Conservation (phyloP, 2,888 invertebrate genomes). For the Dinocampus coccinellae region DNA sequence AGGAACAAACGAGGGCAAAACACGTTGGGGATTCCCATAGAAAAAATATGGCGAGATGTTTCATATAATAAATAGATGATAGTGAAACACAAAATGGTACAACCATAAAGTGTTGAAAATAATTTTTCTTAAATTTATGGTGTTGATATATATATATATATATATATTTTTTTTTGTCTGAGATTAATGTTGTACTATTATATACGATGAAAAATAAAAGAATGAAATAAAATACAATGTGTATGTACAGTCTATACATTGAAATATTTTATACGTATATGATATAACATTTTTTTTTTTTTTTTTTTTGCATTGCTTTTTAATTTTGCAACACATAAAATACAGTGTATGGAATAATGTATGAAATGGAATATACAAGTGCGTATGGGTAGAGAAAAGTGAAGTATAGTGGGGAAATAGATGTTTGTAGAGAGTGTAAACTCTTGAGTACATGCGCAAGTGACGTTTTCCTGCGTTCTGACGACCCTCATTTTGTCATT, state of each 20-base stretch:
- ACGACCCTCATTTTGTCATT: slow-evolving; percentile 28
- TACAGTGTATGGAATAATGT: too few relatives aligned
- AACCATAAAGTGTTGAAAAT: background rate
- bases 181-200: background rate
- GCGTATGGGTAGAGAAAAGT: background rate
- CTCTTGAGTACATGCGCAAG: background rate
- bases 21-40: background rate
- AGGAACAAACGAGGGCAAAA: slow-evolving; percentile 27
- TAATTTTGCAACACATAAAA: background rate
- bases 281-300: too few relatives aligned
- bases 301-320: background rate
- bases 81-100: background rate
- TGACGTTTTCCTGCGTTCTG: slow-evolving; percentile 46
- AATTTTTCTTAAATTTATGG: background rate
- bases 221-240: background rate
- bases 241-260: background rate
- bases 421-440: background rate
- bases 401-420: background rate
- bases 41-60: background rate
- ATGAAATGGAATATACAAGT: background rate
- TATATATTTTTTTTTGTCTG: background rate
- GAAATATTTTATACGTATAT: background rate
- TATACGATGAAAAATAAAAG: background rate
- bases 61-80: background rate
- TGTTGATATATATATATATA: background rate